Conservation (phyloP, 2,797 vertebrate genomes). For the Crenuchus spilurus region DNA sequence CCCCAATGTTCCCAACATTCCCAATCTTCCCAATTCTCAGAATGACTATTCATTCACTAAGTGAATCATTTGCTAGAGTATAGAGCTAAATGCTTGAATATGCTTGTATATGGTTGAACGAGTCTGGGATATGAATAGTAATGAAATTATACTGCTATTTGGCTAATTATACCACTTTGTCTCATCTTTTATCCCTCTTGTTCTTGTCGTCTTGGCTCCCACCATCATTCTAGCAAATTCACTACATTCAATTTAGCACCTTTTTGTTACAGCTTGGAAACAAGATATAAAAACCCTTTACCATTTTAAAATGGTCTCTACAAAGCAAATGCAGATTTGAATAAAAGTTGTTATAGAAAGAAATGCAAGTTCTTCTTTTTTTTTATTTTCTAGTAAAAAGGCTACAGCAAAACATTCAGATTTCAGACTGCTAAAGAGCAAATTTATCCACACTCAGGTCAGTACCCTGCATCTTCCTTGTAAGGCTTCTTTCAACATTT, state of each 20-base stretch:
- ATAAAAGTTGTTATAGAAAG: not conserved
- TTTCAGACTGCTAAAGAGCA: not conserved
- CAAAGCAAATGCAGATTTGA: not conserved
- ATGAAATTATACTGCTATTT: slow-evolving; percentile 26
- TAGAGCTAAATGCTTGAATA: slow-evolving; percentile 67
- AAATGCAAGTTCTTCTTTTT: not conserved
- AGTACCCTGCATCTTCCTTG: not conserved
- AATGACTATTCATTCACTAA: slow-evolving; percentile 16
- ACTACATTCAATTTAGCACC: not conserved
- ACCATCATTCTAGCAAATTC: not conserved
- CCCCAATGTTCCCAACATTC: too few species aligned
- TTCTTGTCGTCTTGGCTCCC: slow-evolving; percentile 3
- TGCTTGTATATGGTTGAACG: slow-evolving; percentile 34
- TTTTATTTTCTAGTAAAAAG: not conserved
- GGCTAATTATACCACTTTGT: slow-evolving; percentile 23
- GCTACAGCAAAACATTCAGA: not conserved
- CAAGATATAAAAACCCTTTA: not conserved
- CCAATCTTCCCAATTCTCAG: too few species aligned
- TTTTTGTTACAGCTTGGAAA: not conserved
- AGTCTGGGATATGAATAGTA: slow-evolving; percentile 3
- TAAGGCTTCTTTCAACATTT: slow-evolving; percentile 4
- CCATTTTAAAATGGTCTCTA: not conserved
- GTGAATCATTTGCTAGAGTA: slow-evolving; percentile 27
- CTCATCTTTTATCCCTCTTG: slow-evolving; percentile 11
- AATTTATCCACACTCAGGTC: not conserved